Evolutionary conservation across 1,140 invertebrate genomes (phyloP), one percentile per base, ranked within the genome.

Genomic region (Nylanderia fulva): DNA sequence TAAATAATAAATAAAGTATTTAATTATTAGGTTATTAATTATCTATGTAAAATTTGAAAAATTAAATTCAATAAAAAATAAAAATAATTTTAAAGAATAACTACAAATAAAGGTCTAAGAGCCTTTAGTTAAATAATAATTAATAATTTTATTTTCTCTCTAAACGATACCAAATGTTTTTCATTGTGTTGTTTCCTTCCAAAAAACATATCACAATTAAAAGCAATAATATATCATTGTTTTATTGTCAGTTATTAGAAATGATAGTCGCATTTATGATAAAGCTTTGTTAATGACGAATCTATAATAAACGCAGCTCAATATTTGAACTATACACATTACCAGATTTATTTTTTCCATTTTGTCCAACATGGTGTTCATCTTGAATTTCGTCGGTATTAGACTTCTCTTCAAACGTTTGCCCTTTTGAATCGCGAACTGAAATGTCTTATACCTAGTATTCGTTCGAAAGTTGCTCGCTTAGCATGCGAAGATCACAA

Each of bases 281-380:
- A 6, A 24, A 8, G 8, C 9, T 45, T 45, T 2, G 4, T 4
- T 52, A 48, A 64, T 21, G 45, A 66, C 7, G 0, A 4, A 36
- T 36, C 54, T 6, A 63, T n/a, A 42, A 66, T 33, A n/a, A n/a
- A 18, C 21, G 45, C 2, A 21, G 13, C n/a, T 21, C 5, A 48
- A 36, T 64, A 75, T 13, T 63, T 79, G 15, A 66, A 27, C 1
- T 68, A 48, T n/a, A 68, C 64, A 84, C 45, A 24, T 94, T 95
- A 94, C 94, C 94, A 95, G 68, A 92, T 95, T 94, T 7, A 95
- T 88, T 83, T 94, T 95, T 86, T 91, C 92, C 92, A 95, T 94
- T 91, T 95, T 95, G 85, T 94, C 94, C n/a, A 95, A 86, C 21
- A 95, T 91, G 61, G 93, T 94, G 87, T 94, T 92, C 94, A 94